These are phyloP conservation scores for Egretta garzetta DNA, from an alignment of 2,113 vertebrate genomes.

Conservation along the genomic window DNA sequence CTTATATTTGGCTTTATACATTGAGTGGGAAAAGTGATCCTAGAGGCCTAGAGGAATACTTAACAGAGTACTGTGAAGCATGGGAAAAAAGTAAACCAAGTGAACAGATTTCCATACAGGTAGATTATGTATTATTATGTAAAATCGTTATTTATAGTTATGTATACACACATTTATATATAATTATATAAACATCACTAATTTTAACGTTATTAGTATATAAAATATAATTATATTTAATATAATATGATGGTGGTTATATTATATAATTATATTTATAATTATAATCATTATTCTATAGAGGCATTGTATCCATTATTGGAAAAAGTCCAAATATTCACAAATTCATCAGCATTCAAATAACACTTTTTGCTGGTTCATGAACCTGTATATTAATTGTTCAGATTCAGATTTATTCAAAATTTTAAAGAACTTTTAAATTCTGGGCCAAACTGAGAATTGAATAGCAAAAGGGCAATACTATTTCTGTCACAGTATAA, in stretches of 20 bases:
- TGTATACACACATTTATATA: not conserved
- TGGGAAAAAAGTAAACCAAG: not conserved
- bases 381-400: not conserved
- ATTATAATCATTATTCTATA: not conserved
- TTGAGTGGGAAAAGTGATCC: not conserved
- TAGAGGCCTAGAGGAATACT: not conserved
- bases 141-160: not conserved
- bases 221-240: not conserved
- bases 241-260: not conserved
- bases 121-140: not conserved
- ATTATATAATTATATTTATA: not conserved
- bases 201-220: too few species aligned
- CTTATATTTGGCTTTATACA: not conserved
- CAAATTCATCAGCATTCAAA: not conserved
- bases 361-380: not conserved
- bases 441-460: not conserved
- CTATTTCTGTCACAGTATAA: not conserved
- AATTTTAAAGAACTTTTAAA: not conserved
- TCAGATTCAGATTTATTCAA: too few species aligned
- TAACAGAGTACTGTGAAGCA: not conserved
- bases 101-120: not conserved
- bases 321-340: not conserved
- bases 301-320: not conserved
- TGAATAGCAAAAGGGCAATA: not conserved
- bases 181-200: not conserved